Base-by-base conservation (phyloP, 2,797 vertebrate species). In the Bovichtus diacanthus region DNA sequence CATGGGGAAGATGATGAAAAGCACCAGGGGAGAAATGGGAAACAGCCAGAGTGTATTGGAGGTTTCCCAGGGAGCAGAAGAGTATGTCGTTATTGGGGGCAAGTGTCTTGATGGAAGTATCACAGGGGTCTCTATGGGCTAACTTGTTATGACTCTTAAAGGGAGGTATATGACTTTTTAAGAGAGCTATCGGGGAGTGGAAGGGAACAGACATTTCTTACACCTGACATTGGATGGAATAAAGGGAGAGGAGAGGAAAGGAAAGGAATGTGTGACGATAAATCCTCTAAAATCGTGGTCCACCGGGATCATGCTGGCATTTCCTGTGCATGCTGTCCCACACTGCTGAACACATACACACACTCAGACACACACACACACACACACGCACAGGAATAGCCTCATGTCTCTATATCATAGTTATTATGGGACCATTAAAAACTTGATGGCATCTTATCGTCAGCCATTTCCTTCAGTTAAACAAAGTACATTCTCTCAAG, bases 241-340 rank as follows among this genome's bases (percentile, higher is more conserved):
- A 21, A 27, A 44, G 1, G 18, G n/a, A 38, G 38, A 60, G 6
- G 41, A 65, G 60, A 18, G 21, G 34, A 56, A 27, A 49, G 16
- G 43, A 72, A 34, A 34, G 49, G 71, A 82, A 43, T 54, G 70
- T 41, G 27, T 15, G 16, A 77, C 69, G 74, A 82, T 85, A 85
- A 87, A 85, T 70, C 66, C 75, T 85, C 79, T 62, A 69, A 89
- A 86, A 84, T 87, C 59, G 47, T 63, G 18, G 67, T 88, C 92
- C 85, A 70, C 79, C 83, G 92, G 90, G 94, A 94, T 88, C 50
- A 55, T 76, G 91, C 75, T 90, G 94, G 94, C 89, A 95, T 95
- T 95, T 95, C 95, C 95, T 94, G 91, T 87, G 74, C 81, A 80
- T 76, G 76, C 69, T 88, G 78, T 91, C 67, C 69, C 49, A 67